Conservation (phyloP, 1,140 invertebrate species). For the Stegodyphus dumicola region DNA sequence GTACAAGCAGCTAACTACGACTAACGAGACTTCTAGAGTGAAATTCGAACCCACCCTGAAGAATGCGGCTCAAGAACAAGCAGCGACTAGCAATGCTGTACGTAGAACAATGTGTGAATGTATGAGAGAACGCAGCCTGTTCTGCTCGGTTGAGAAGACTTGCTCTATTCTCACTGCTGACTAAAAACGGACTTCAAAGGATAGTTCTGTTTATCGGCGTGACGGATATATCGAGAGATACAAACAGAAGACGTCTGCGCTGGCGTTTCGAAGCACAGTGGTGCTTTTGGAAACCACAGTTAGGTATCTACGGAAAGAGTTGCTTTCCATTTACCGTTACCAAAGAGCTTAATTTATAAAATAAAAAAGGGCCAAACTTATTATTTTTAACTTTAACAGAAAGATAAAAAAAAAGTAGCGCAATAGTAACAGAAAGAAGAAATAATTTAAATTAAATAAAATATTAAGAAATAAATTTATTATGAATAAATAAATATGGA, state of each 20-base stretch:
- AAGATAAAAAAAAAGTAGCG: not conserved
- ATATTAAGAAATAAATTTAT: not conserved
- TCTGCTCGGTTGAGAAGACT: not conserved
- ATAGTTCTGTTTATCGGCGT: conserved; percentile 45
- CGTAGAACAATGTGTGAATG: not conserved
- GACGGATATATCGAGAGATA: conserved; percentile 33
- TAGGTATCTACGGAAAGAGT: not conserved
- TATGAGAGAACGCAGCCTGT: not conserved
- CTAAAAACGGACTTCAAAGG: conserved; percentile 59
- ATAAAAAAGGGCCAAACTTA: not conserved
- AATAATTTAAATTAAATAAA: not conserved
- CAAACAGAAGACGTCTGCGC: conserved; percentile 2
- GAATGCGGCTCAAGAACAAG: too few relatives aligned
- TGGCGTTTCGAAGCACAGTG: not conserved
- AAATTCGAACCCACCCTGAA: too few relatives aligned
- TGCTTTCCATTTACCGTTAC: not conserved
- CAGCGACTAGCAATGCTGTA: not conserved
- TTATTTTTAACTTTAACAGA: not conserved
- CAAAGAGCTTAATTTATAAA: not conserved
- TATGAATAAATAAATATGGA: too few relatives aligned
- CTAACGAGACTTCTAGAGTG: too few relatives aligned
- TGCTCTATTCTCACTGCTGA: not conserved
- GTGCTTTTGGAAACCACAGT: not conserved
- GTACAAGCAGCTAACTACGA: too few relatives aligned
- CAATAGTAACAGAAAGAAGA: not conserved